Conservation (phyloP, 2,888 invertebrate species). For the Xylota segnis region DNA sequence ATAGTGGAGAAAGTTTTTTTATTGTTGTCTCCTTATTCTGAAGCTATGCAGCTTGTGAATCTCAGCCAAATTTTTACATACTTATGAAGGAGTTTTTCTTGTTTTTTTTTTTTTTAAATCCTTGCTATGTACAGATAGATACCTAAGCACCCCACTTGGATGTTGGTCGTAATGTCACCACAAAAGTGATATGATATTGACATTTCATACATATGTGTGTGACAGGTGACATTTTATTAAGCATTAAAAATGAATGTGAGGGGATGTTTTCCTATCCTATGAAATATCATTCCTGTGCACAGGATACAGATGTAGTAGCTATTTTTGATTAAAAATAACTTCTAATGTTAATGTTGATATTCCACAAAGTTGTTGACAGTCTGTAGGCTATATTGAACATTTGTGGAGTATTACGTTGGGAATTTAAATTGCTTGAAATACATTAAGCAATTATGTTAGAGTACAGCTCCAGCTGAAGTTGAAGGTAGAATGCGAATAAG, state of each 20-base stretch:
- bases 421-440: no score
- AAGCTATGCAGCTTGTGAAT: constrained; percentile 48
- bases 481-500: no score
- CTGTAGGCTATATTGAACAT: no score
- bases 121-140: neutral
- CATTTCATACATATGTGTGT: neutral
- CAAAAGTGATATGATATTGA: constrained; percentile 15
- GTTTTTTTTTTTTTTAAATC: no score
- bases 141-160: neutral
- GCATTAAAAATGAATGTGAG: neutral
- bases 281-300: neutral
- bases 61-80: constrained; percentile 33
- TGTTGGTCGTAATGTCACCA: neutral
- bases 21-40: constrained; percentile 57
- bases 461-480: no score
- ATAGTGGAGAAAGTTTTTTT: constrained; percentile 50
- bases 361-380: no score
- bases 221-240: constrained; percentile 16
- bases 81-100: neutral
- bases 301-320: neutral
- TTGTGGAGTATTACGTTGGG: no score
- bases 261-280: neutral
- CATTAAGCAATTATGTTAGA: no score
- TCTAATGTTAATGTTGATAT: neutral
- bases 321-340: neutral